Conservation (phyloP, 2,888 invertebrate species). For the Brachypterus glaber region DNA sequence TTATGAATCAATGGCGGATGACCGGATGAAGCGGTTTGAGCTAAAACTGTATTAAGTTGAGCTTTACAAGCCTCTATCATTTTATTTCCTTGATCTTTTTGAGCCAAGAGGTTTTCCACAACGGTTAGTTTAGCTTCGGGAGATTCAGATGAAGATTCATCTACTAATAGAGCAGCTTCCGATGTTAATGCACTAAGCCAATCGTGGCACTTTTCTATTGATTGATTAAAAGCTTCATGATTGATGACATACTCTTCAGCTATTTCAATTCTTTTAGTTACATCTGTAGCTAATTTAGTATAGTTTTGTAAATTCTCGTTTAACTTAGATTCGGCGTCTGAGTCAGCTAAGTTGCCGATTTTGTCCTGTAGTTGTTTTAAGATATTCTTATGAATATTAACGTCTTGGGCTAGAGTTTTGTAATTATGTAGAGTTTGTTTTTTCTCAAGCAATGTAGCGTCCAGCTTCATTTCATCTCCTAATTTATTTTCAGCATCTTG, state of each 20-base stretch:
- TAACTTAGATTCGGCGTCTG: slow-evolving; percentile 67
- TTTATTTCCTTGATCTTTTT: slow-evolving; percentile 63
- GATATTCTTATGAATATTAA: slow-evolving; percentile 75
- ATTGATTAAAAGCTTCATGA: slow-evolving; percentile 74
- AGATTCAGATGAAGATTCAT: slow-evolving; percentile 68
- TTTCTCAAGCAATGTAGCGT: slow-evolving; percentile 78
- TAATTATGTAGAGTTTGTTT: slow-evolving; percentile 76
- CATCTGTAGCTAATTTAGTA: slow-evolving; percentile 55
- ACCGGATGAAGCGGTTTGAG: slow-evolving; percentile 67
- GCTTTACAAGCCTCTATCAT: slow-evolving; percentile 60
- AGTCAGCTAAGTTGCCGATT: slow-evolving; percentile 67
- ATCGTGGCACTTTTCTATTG: slow-evolving; percentile 74
- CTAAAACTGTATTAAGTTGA: slow-evolving; percentile 61
- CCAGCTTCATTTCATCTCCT: slow-evolving; percentile 58
- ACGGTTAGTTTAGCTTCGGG: slow-evolving; percentile 65
- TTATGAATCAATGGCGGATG: slow-evolving; percentile 64
- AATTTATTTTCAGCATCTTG: slow-evolving; percentile 68
- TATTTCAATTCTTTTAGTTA: slow-evolving; percentile 54
- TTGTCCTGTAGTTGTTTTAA: slow-evolving; percentile 76
- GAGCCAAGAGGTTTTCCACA: slow-evolving; percentile 65
- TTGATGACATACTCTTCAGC: slow-evolving; percentile 66
- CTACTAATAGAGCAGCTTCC: slow-evolving; percentile 67
- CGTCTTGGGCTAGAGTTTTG: slow-evolving; percentile 74
- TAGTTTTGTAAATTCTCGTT: slow-evolving; percentile 65
- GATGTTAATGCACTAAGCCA: slow-evolving; percentile 70